phyloP scores from a whole-genome alignment of 2,888 invertebrate genomes.

The Busseola fusca region DNA sequence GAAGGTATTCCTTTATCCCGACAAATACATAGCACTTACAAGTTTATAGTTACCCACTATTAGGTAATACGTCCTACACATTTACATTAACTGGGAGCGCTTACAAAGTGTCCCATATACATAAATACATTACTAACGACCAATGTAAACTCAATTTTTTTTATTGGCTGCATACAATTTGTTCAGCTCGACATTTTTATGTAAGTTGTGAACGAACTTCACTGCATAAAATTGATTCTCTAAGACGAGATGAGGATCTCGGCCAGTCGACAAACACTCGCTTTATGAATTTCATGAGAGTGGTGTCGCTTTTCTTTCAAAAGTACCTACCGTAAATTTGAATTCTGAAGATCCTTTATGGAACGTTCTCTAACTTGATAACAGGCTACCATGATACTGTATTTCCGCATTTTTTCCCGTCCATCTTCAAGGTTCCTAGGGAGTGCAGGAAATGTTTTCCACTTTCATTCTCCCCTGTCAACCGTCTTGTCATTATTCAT shows the following conservation, averaged over 20 bases:
- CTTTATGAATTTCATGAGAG: slow-evolving; percentile 10
- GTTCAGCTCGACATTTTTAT: slow-evolving; percentile 12
- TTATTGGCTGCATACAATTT: slow-evolving; percentile 8
- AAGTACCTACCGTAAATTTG: not conserved
- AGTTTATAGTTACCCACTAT: not conserved
- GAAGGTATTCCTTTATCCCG: not conserved
- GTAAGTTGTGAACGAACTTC: slow-evolving; percentile 3
- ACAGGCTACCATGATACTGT: not conserved
- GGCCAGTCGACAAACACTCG: not conserved
- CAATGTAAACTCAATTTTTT: slow-evolving; percentile 9
- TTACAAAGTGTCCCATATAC: slow-evolving; percentile 9
- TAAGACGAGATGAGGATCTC: not conserved
- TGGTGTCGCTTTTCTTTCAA: not conserved
- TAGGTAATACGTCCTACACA: not conserved
- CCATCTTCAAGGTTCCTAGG: too few relatives aligned
- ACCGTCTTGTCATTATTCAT: not conserved
- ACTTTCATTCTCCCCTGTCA: not conserved
- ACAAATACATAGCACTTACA: not conserved
- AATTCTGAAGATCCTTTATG: not conserved
- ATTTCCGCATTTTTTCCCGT: not conserved
- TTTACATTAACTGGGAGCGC: slow-evolving; percentile 4
- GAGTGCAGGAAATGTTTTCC: not conserved
- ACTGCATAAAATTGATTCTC: slow-evolving; percentile 16
- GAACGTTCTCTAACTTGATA: not conserved
- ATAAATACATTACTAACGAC: slow-evolving; percentile 14